A percentile compares a stretch with the other conserved stretches of the same genome.
These are phyloP conservation scores for Diachasmimorpha longicaudata DNA, from an alignment of 1,140 invertebrate species.

Conservation along the genomic window DNA sequence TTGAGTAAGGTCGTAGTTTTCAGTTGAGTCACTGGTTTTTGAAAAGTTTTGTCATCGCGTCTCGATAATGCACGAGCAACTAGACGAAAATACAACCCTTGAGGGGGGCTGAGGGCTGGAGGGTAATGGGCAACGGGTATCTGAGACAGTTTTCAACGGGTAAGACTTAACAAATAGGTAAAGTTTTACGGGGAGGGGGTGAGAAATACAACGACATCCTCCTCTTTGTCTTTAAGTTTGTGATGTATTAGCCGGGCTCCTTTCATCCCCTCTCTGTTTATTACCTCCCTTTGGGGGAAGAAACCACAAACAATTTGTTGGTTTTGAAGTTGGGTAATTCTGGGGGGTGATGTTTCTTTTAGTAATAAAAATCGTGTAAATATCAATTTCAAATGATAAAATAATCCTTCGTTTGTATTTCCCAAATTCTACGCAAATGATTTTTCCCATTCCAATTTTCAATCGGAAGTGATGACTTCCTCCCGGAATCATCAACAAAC, in stretches of 20 bases:
- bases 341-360: no score
- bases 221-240: constrained; percentile 61
- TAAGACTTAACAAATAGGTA: constrained; percentile 64
- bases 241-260: constrained; percentile 60
- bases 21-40: constrained; percentile 25
- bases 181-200: constrained; percentile 48
- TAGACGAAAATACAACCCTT: constrained; percentile 34
- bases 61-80: constrained; percentile 30
- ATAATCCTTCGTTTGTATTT: no score
- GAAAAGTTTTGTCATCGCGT: constrained; percentile 23
- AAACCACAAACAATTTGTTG: not conserved
- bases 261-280: constrained; percentile 36
- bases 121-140: constrained; percentile 16
- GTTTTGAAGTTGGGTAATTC: not conserved
- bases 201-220: constrained; percentile 49
- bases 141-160: constrained; percentile 57
- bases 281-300: not conserved
- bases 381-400: no score
- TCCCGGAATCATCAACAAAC: no score
- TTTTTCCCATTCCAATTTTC: no score
- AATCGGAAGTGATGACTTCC: no score
- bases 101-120: not conserved
- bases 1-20: not conserved
- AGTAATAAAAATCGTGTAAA: not conserved
- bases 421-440: no score